phyloP scores from a whole-genome alignment of 2,888 invertebrate species.

The Cerastoderma edule region DNA sequence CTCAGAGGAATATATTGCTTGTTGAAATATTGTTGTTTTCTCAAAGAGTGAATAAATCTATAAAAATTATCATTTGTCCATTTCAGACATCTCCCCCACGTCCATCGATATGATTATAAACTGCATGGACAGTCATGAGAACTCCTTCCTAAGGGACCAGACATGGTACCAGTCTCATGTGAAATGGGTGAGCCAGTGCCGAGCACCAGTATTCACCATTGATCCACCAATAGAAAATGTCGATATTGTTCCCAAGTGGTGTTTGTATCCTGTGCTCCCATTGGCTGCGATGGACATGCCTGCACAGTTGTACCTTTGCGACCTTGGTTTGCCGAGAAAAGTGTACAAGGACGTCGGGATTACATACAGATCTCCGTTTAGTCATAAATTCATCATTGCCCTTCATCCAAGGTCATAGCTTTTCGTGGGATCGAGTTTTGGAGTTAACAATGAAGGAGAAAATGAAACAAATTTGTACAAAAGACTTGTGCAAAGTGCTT shows the following conservation, averaged over 20 bases:
- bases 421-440: no score
- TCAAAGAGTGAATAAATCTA: no score
- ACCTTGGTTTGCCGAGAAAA: constrained; percentile 91
- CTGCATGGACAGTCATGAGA: constrained; percentile 81
- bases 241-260: constrained; percentile 87
- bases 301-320: constrained; percentile 91
- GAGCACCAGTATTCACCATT: constrained; percentile 90
- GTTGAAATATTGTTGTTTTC: no score
- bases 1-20: no score
- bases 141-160: constrained; percentile 65
- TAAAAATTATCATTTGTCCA: neutral
- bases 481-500: no score
- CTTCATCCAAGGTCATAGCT: constrained; percentile 81
- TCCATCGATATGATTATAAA: constrained; percentile 81
- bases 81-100: constrained; percentile 75
- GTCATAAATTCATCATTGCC: constrained; percentile 92
- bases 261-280: constrained; percentile 89
- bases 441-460: no score
- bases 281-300: constrained; percentile 86
- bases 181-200: constrained; percentile 89
- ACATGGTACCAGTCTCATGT: constrained; percentile 85
- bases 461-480: no score
- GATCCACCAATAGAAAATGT: constrained; percentile 90
- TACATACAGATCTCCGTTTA: constrained; percentile 93
- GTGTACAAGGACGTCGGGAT: constrained; percentile 91